A percentile compares a stretch with the other conserved stretches of the same genome.
These are phyloP conservation scores for Bubo scandiacus DNA, from an alignment of 2,113 vertebrate genomes.

Conservation along the genomic window DNA sequence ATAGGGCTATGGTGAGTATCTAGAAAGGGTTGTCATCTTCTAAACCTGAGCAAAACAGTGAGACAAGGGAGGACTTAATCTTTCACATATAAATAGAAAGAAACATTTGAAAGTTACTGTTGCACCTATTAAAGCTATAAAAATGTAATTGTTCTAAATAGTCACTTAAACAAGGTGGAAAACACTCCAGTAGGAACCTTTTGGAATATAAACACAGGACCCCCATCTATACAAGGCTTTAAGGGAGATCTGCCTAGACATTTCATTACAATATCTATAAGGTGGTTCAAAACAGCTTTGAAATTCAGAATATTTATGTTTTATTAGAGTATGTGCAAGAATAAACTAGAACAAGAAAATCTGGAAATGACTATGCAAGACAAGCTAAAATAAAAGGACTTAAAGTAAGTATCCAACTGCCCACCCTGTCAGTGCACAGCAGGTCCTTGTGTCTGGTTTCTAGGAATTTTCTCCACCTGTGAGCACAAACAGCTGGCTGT, in stretches of 20 bases:
- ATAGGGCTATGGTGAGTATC: not conserved
- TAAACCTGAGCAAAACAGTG: not conserved
- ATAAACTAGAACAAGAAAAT: not conserved
- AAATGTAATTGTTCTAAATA: not conserved
- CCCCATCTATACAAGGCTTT: not conserved
- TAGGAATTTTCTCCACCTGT: not conserved
- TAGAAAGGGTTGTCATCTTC: not conserved
- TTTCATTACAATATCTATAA: not conserved
- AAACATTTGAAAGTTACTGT: not conserved
- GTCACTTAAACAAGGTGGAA: not conserved
- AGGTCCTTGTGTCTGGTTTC: not conserved
- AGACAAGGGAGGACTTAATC: not conserved
- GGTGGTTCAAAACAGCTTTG: not conserved
- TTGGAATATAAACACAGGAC: not conserved
- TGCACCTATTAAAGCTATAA: not conserved
- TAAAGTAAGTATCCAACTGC: not conserved
- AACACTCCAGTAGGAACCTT: not conserved
- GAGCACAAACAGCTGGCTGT: not conserved
- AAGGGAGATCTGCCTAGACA: not conserved
- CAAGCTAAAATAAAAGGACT: not conserved
- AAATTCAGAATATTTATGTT: not conserved
- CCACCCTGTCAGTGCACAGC: fast-evolving
- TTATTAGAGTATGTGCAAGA: not conserved
- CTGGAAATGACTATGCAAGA: not conserved
- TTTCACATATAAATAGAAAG: not conserved